phyloP scores from a whole-genome alignment of 2,888 invertebrate genomes.

The Epinotia ramella region DNA sequence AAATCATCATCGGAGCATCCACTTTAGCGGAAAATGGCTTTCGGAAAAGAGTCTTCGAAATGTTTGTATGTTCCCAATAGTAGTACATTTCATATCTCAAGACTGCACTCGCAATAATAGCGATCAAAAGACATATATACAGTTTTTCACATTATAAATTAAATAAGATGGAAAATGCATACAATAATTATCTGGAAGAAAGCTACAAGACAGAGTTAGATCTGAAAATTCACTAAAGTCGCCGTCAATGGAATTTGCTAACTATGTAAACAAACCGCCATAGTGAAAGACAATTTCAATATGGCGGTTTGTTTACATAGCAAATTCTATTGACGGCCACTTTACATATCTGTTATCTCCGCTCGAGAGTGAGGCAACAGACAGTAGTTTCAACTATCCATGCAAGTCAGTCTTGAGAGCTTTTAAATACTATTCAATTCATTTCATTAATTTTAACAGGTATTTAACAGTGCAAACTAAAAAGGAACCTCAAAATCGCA shows the following conservation, averaged over 20 bases:
- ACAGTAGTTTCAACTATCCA: neutral
- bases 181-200: neutral
- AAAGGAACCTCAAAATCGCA: too few species aligned
- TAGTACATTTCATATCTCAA: neutral
- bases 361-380: neutral
- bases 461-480: too few species aligned
- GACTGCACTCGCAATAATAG: neutral
- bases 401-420: neutral
- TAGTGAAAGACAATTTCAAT: too few species aligned
- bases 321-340: too few species aligned
- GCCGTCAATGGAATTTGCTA: too few species aligned
- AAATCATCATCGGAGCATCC: too few species aligned
- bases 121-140: neutral
- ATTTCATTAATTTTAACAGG: neutral
- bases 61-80: too few species aligned
- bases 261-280: too few species aligned
- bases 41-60: too few species aligned
- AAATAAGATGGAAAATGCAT: neutral
- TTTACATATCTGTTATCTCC: neutral
- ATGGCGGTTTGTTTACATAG: too few species aligned
- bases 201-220: neutral
- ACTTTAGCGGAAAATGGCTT: too few species aligned
- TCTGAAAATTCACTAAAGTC: neutral
- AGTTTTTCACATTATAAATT: neutral
- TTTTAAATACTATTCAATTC: conserved; percentile 13